phyloP scores from a whole-genome alignment of 2,113 vertebrate genomes.

The Hippotragus niger region DNA sequence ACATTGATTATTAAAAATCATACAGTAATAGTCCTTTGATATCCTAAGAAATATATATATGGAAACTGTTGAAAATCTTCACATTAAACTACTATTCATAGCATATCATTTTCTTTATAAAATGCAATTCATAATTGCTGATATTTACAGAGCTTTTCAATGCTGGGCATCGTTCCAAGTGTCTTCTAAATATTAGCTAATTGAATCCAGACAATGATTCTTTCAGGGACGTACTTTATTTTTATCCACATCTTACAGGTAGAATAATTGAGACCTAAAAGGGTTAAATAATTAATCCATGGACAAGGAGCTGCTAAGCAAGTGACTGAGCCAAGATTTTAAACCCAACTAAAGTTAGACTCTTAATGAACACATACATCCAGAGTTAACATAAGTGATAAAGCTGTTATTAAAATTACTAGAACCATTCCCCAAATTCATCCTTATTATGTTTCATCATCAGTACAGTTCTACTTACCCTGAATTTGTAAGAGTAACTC shows the following conservation, averaged over 20 bases:
- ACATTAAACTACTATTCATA: background rate
- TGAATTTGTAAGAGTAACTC: background rate
- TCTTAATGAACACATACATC: background rate
- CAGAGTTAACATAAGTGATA: background rate
- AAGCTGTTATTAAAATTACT: background rate
- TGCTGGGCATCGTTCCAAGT: background rate
- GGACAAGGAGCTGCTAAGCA: background rate
- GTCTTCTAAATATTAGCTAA: background rate
- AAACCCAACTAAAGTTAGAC: conserved; percentile 5
- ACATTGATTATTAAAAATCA: background rate
- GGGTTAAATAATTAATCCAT: background rate
- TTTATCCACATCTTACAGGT: background rate
- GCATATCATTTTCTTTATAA: background rate
- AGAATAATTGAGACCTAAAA: background rate
- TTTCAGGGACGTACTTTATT: background rate
- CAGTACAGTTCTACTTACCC: background rate
- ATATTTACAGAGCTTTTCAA: background rate
- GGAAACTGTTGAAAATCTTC: background rate
- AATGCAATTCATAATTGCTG: background rate
- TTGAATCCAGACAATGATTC: background rate
- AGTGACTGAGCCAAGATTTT: background rate
- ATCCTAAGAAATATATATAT: background rate
- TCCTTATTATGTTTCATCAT: background rate
- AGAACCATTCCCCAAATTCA: background rate
- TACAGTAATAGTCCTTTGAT: background rate